phyloP scores from a whole-genome alignment of 2,888 invertebrate species.

The Philereme transversata region DNA sequence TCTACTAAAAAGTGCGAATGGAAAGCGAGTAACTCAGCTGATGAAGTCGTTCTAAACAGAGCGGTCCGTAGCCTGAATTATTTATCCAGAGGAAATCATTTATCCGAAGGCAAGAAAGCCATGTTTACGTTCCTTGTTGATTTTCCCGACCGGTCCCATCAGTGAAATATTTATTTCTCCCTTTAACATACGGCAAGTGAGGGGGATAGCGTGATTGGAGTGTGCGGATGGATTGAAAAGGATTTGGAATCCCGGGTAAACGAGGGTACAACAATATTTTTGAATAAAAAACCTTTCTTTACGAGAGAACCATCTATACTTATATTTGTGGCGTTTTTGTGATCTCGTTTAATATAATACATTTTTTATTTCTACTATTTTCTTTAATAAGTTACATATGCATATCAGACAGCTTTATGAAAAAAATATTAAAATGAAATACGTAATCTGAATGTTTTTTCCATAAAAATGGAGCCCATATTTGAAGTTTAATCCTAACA shows the following conservation, averaged over 20 bases:
- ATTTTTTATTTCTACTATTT: background rate
- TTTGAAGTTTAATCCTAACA: slow-evolving; percentile 1
- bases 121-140: slow-evolving; percentile 66
- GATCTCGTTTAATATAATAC: slow-evolving; percentile 1
- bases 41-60: slow-evolving; percentile 66
- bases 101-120: slow-evolving; percentile 64
- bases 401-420: background rate
- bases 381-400: background rate
- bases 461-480: slow-evolving; percentile 2
- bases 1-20: slow-evolving; percentile 41
- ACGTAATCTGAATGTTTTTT: background rate
- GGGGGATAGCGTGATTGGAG: slow-evolving; percentile 45
- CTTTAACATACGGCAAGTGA: slow-evolving; percentile 41
- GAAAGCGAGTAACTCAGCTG: slow-evolving; percentile 53
- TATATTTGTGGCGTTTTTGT: slow-evolving; percentile 20
- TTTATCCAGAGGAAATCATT: slow-evolving; percentile 62
- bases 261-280: slow-evolving; percentile 38
- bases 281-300: slow-evolving; percentile 36
- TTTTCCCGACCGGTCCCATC: slow-evolving; percentile 63
- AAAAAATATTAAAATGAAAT: background rate
- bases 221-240: slow-evolving; percentile 57
- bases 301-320: slow-evolving; percentile 26
- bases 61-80: slow-evolving; percentile 66
- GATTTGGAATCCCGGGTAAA: slow-evolving; percentile 51
- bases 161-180: slow-evolving; percentile 46